Evolutionary conservation across 2,113 vertebrate genomes (phyloP), one percentile per base, ranked within the genome.

Genomic region (Dolichotis patagonum): DNA sequence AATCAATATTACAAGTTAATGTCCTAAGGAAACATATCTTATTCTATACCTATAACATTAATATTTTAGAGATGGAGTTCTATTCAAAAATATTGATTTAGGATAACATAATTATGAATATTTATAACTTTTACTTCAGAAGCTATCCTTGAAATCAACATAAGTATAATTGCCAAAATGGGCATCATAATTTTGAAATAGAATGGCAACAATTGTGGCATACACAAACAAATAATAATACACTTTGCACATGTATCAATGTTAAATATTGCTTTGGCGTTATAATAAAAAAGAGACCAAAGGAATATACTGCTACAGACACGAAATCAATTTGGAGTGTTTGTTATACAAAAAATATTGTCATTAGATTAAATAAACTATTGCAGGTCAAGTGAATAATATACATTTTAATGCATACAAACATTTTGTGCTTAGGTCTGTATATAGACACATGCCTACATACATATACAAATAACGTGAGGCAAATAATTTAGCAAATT

Each of bases 381-480:
- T 43, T 75, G 0, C 20, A 56, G 58, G 46, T 38, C 19, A 89
- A 75, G 6, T 63, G 84, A 84, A 52, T 20, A 83, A 84, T 28
- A 85, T 16, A 22, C 17, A 32, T 75, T 19, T n/a, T 24, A 10
- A 41, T 2, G 24, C 38, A 58, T 56, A 26, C 35, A 58, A 10
- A 24, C 19, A 69, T 35, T 26, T 73, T 73, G 38, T 73, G 38
- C 20, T 43, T 73, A 10, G 24, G 22, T 43, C 71, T 73, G 38
- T 26, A 73, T 32, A 6, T 11, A 22, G n/a, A 54, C 38, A 19
- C 24, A 60, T 58, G 67, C 20, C 46, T n/a, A 17, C 3, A 28
- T 32, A 19, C 5, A 28, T 63, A 19, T 14, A 46, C 0, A 46
- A 0, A 46, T 24, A 69, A 5, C 1, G 6, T 35, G 28, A 49